Evolutionary conservation across 2,888 invertebrate genomes (phyloP).

Genomic region (Lasioglossum morio): DNA sequence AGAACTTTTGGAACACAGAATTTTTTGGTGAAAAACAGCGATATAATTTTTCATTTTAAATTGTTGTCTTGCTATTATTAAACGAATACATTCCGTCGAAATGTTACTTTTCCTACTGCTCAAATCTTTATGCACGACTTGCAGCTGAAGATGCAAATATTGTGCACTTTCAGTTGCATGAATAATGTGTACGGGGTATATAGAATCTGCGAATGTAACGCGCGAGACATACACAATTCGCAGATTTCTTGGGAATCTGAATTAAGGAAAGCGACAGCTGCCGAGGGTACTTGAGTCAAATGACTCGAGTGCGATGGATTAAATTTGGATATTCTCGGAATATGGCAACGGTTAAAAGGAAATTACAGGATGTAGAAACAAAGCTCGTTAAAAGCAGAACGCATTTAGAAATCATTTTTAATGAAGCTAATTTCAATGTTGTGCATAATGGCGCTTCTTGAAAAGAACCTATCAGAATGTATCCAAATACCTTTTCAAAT

Average conservation of each 20-base stretch:
- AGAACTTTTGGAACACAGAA: not conserved
- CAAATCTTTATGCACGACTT: not conserved
- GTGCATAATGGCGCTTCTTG: too few relatives aligned
- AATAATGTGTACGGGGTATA: not conserved
- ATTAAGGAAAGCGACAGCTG: constrained; percentile 25
- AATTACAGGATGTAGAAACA: not conserved
- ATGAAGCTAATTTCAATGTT: not conserved
- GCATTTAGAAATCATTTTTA: not conserved
- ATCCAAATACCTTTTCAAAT: not conserved
- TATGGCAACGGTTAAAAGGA: constrained; percentile 6
- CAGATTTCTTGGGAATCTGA: constrained; percentile 14
- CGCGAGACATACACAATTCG: not conserved
- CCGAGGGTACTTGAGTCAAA: constrained; percentile 14
- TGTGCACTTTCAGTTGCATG: not conserved
- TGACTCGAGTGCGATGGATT: constrained; percentile 27
- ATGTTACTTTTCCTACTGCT: not conserved
- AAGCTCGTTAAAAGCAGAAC: not conserved
- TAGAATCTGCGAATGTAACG: not conserved
- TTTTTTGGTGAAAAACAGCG: not conserved
- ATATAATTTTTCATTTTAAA: not conserved
- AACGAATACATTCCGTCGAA: not conserved
- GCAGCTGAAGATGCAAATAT: not conserved
- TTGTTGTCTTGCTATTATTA: not conserved
- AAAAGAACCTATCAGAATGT: too few relatives aligned
- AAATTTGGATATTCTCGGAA: constrained; percentile 38